These are phyloP conservation scores for Athalia cordata DNA, from an alignment of 2,888 invertebrate species.

Conservation along the genomic window DNA sequence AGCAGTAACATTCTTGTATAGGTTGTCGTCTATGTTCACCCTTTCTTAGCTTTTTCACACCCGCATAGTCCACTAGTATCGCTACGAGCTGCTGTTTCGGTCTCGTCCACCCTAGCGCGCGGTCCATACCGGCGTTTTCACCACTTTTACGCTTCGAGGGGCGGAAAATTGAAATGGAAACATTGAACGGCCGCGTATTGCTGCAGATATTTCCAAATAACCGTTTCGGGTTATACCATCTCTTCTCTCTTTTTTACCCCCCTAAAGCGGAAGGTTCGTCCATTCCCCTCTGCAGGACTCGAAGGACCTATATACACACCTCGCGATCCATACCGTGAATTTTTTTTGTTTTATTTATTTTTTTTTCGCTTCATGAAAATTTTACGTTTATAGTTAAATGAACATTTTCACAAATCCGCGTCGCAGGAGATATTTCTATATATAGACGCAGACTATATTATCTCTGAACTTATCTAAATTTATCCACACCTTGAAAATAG, in stretches of 20 bases:
- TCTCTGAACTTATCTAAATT: neutral
- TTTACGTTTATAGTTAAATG: too few relatives aligned
- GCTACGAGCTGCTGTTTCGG: conserved; percentile 32
- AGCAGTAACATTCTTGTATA: conserved; percentile 36
- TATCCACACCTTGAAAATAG: neutral
- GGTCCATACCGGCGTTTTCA: conserved; percentile 60
- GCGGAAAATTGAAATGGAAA: conserved; percentile 71
- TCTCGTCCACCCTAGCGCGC: conserved; percentile 51
- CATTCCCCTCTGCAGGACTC: conserved; percentile 18
- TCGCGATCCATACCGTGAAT: too few relatives aligned
- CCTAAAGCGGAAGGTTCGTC: neutral
- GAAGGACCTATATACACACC: neutral
- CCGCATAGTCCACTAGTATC: conserved; percentile 9
- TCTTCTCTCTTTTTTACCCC: neutral
- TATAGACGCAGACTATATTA: neutral
- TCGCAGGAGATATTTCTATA: too few relatives aligned
- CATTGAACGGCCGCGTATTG: conserved; percentile 64
- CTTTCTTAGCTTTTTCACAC: conserved; percentile 4
- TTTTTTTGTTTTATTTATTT: too few relatives aligned
- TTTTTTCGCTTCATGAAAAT: too few relatives aligned
- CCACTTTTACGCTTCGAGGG: conserved; percentile 69
- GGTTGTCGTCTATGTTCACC: conserved; percentile 35
- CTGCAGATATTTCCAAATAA: conserved; percentile 67
- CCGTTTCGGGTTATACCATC: conserved; percentile 64
- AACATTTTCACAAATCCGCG: too few relatives aligned